Percentiles rank a stretch among this genome's conserved stretches.
These are phyloP conservation scores for Cynopterus brachyotis DNA, from an alignment of 2,113 vertebrate species.

Conservation along the genomic window DNA sequence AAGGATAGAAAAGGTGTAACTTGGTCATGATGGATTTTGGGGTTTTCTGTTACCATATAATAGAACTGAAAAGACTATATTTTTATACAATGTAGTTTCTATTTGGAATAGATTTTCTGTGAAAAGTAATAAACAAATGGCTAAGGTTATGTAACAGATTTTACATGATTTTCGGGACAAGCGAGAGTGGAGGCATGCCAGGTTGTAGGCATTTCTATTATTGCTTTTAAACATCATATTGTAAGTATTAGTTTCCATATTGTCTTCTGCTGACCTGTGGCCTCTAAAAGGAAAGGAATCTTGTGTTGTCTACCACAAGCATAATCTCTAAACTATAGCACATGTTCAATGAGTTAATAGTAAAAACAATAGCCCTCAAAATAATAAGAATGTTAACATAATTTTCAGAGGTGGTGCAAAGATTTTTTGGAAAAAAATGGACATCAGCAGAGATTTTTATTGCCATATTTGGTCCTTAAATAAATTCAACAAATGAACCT, in stretches of 20 bases:
- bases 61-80: background rate
- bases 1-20: background rate
- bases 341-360: background rate
- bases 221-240: background rate
- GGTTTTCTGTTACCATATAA: background rate
- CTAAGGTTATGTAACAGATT: background rate
- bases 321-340: background rate
- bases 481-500: background rate
- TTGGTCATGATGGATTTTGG: background rate
- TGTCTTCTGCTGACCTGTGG: background rate
- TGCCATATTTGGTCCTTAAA: background rate
- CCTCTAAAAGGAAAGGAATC: background rate
- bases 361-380: background rate
- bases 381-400: background rate
- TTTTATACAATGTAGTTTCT: background rate
- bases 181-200: background rate
- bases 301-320: background rate
- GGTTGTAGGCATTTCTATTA: background rate
- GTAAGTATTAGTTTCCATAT: background rate
- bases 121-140: background rate
- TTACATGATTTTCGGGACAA: background rate
- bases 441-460: background rate
- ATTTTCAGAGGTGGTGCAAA: background rate
- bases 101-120: background rate
- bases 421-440: background rate